Evolutionary conservation across 1,140 invertebrate genomes (phyloP), one percentile per base, ranked within the genome.

Genomic region (Hyposmocoma kahamanoa): DNA sequence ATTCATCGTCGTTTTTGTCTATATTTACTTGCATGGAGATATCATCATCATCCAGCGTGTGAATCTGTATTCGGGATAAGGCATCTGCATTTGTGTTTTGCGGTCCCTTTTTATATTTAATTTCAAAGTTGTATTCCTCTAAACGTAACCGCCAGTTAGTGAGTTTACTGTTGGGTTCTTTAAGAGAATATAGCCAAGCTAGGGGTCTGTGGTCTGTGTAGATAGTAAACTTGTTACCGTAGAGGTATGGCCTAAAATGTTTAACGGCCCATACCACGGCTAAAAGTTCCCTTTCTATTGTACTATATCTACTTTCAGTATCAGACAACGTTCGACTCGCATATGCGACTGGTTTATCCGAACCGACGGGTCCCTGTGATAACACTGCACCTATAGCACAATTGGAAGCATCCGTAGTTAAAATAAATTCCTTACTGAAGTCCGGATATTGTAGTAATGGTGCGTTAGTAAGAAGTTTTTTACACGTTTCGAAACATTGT

Each of bases 151-250:
- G n/a, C n/a, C n/a, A n/a, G n/a, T n/a, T n/a, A n/a, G n/a, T n/a
- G n/a, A n/a, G n/a, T n/a, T n/a, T n/a, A n/a, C n/a, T n/a, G n/a
- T n/a, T n/a, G n/a, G n/a, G n/a, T n/a, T n/a, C n/a, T n/a, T n/a
- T n/a, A n/a, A n/a, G n/a, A n/a, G n/a, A n/a, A n/a, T n/a, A n/a
- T n/a, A 28, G 26, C n/a, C n/a, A n/a, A 6, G 18, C 80, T 76
- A 87, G 50, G 1, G 73, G 67, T 47, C 67, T 63, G 41, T 87
- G 80, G 42, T 88, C 85, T 0, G 82, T 87, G 24, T 65, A 39
- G 1, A 86, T 57, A 1, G 28, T 70, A 50, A 88, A 86, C 24
- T 77, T 59, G 5, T 26, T 65, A 13, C 64, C 63, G 24, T 62
- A 64, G 4, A 88, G 42, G 56, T 73, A 88, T 17, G 59, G 51